Base-by-base conservation (phyloP, 2,888 invertebrate species). In the Leptinotarsa rubiginosa region DNA sequence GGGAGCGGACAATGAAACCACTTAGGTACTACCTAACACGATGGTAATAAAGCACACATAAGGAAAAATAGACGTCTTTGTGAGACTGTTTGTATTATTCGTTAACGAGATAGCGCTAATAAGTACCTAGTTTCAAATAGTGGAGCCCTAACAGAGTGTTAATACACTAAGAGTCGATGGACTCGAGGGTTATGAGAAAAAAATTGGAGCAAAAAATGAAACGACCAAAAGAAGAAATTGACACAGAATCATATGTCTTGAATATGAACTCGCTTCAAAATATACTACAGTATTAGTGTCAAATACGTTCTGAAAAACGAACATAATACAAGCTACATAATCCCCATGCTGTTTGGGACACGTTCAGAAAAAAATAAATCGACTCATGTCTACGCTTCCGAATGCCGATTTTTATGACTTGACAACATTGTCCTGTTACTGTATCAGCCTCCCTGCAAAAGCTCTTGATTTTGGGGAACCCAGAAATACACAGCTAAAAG, bases 41-140 rank as follows among this genome's bases (percentile, higher is more conserved):
- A 77, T 75, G 81, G 81, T 81, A 83, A 82, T 83, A 80, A 81
- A 81, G 78, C 78, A 78, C 79, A 78, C 79, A 77, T 76, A 79
- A 78, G 78, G 41, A 78, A 78, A 81, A 81, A 79, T 78, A 72
- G 74, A 75, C 72, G 75, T 78, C 81, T 82, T 83, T 82, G 80
- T 83, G 76, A 75, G 70, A 66, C 67, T 80, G 78, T 82, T 81
- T 83, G 80, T 78, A 81, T 82, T 82, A 79, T 79, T 76, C 54
- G 75, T 86, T 85, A 85, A 78, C 83, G 75, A 64, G 49, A 47
- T n/a, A 41, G 65, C 77, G 83, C 78, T 85, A 86, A 86, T 83
- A 71, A 84, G 83, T 80, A 80, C 82, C 84, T 83, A 84, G 84
- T 84, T 84, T 83, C 79, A 78, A 79, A 81, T 78, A 75, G 79